phyloP scores from a whole-genome alignment of 2,113 vertebrate species.

The Rhynchopsitta pachyrhyncha region DNA sequence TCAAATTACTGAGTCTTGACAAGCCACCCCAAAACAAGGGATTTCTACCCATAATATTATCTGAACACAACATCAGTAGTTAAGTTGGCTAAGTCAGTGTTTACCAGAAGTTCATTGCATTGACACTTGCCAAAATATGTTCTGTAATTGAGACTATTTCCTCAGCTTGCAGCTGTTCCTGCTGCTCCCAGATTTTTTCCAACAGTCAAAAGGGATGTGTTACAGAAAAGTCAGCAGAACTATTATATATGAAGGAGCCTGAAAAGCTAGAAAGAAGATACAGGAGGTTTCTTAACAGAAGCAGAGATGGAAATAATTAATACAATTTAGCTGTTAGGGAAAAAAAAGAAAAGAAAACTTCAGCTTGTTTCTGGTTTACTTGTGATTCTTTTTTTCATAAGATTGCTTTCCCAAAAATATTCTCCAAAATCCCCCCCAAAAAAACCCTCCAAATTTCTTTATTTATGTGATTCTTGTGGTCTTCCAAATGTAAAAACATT shows the following conservation, averaged over 20 bases:
- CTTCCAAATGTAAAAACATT: background rate
- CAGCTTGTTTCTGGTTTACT: background rate
- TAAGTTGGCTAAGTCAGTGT: background rate
- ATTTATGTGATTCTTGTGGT: background rate
- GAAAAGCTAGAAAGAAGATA: background rate
- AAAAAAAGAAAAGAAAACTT: rapidly evolving
- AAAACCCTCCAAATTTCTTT: background rate
- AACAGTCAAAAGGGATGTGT: background rate
- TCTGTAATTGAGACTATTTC: slow-evolving; percentile 31
- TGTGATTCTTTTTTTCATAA: background rate
- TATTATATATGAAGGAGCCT: background rate
- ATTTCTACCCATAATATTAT: background rate
- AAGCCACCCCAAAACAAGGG: background rate
- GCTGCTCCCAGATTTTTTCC: slow-evolving; percentile 5
- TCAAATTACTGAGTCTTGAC: background rate
- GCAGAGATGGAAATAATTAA: background rate
- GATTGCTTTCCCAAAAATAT: background rate
- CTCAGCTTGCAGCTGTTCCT: slow-evolving; percentile 8
- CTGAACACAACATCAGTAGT: background rate
- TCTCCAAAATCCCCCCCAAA: no score
- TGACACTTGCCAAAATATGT: slow-evolving; percentile 13
- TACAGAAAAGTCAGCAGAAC: background rate
- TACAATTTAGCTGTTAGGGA: background rate
- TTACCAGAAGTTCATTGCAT: slow-evolving; percentile 15
- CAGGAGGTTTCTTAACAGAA: background rate